Conservation (phyloP, 1,140 invertebrate genomes). For the Drosophila kurseongensis region DNA sequence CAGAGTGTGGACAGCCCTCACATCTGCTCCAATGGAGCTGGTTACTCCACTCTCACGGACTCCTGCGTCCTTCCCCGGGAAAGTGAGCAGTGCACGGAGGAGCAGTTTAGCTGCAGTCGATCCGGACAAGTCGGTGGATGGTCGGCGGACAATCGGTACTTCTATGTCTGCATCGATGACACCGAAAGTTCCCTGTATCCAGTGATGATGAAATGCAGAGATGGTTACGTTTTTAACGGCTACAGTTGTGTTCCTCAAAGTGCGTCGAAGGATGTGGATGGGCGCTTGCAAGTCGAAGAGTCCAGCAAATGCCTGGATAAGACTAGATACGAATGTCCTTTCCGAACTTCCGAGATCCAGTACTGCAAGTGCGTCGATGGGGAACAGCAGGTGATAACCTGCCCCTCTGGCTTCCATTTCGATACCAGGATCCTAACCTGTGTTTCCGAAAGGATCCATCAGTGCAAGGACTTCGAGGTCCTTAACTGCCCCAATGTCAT, state of each 20-base stretch:
- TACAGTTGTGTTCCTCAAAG: slow-evolving; percentile 42
- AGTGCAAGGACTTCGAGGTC: slow-evolving; percentile 8
- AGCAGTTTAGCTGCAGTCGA: slow-evolving; percentile 63
- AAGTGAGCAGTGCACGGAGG: slow-evolving; percentile 45
- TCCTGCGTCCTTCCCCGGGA: slow-evolving; percentile 55
- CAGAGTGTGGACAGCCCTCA: slow-evolving; percentile 49
- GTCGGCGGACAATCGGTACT: slow-evolving; percentile 65
- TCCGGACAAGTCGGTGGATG: slow-evolving; percentile 66
- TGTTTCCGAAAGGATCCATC: background rate
- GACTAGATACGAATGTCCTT: slow-evolving; percentile 7
- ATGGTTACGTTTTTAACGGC: slow-evolving; percentile 57
- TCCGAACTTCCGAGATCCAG: background rate
- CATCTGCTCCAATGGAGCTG: slow-evolving; percentile 61
- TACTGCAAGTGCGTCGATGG: slow-evolving; percentile 30
- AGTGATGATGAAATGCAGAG: slow-evolving; percentile 62
- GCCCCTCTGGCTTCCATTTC: slow-evolving; percentile 5
- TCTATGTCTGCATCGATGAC: slow-evolving; percentile 73
- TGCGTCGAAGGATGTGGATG: background rate
- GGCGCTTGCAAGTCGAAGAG: background rate
- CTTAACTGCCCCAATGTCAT: background rate
- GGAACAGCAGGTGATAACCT: background rate
- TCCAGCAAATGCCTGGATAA: slow-evolving; percentile 12
- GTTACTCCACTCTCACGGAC: slow-evolving; percentile 50
- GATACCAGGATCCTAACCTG: slow-evolving; percentile 9
- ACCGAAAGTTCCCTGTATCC: slow-evolving; percentile 53